Evolutionary conservation across 2,797 vertebrate species (phyloP).

Genomic region (Syncerus caffer): DNA sequence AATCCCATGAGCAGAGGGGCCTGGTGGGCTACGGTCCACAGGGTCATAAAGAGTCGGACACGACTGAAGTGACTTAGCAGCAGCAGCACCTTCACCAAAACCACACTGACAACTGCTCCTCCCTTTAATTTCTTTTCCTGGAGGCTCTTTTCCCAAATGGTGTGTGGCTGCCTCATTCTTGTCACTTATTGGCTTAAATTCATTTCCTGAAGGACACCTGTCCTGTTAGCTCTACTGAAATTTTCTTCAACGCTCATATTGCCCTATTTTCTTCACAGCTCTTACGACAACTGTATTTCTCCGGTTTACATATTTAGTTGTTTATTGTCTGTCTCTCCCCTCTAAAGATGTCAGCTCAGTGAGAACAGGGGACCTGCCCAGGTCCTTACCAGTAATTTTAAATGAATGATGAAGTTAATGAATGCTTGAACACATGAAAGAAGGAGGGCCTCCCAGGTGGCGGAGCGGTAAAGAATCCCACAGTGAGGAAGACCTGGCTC

Average conservation of each 20-base stretch:
- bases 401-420: background rate
- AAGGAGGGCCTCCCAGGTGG: background rate
- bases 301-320: background rate
- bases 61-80: background rate
- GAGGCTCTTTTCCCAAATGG: background rate
- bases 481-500: background rate
- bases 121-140: background rate
- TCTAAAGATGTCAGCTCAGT: background rate
- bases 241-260: background rate
- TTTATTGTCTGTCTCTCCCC: background rate
- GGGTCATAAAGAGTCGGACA: background rate
- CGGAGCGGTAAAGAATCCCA: background rate
- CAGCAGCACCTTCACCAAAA: background rate
- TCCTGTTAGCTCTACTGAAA: background rate
- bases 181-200: background rate
- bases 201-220: background rate
- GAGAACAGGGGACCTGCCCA: background rate
- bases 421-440: background rate
- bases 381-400: background rate
- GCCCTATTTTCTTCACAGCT: background rate
- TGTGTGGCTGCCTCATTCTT: background rate
- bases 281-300: background rate
- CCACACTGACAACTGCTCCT: background rate
- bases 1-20: background rate
- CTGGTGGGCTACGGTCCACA: background rate